Evolutionary conservation across 2,888 invertebrate species (phyloP).

Genomic region (Holacanthella duospinosa): DNA sequence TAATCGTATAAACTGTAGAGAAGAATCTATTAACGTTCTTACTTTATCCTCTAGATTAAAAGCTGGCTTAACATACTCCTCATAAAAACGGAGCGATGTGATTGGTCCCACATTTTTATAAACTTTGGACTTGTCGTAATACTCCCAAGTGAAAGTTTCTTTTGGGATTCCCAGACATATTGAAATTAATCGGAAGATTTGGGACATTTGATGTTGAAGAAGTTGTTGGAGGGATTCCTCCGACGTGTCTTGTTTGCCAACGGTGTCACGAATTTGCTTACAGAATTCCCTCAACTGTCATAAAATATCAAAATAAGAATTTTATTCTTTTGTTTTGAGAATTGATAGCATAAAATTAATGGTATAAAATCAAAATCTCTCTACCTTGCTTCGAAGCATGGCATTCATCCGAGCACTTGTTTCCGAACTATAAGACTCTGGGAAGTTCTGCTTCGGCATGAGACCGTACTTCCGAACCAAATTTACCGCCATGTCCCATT

Average conservation of each 20-base stretch:
- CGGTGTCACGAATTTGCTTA: conserved; percentile 56
- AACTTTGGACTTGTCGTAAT: conserved; percentile 68
- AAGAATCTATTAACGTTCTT: too few species aligned
- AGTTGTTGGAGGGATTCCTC: conserved; percentile 50
- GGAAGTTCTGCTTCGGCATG: conserved; percentile 78
- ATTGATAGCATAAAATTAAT: background rate
- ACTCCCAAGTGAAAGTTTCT: conserved; percentile 69
- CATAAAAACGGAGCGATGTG: conserved; percentile 69
- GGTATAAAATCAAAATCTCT: background rate
- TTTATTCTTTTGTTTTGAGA: background rate
- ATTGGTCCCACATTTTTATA: conserved; percentile 64
- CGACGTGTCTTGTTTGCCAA: conserved; percentile 52
- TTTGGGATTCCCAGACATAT: conserved; percentile 76
- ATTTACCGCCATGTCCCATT: conserved; percentile 87
- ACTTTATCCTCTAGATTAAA: conserved; percentile 76
- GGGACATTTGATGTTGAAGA: conserved; percentile 59
- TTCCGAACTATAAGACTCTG: conserved; percentile 69
- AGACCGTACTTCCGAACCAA: conserved; percentile 76
- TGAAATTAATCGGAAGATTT: conserved; percentile 68
- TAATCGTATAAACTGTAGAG: too few species aligned
- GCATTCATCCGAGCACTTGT: conserved; percentile 63
- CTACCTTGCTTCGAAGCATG: background rate
- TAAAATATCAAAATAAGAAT: conserved; percentile 37
- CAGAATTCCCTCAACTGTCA: conserved; percentile 58
- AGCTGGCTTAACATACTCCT: conserved; percentile 60